A percentile compares a stretch with the other conserved stretches of the same genome.
phyloP scores from a whole-genome alignment of 2,888 invertebrate species.

The Nomada ruficornis region DNA sequence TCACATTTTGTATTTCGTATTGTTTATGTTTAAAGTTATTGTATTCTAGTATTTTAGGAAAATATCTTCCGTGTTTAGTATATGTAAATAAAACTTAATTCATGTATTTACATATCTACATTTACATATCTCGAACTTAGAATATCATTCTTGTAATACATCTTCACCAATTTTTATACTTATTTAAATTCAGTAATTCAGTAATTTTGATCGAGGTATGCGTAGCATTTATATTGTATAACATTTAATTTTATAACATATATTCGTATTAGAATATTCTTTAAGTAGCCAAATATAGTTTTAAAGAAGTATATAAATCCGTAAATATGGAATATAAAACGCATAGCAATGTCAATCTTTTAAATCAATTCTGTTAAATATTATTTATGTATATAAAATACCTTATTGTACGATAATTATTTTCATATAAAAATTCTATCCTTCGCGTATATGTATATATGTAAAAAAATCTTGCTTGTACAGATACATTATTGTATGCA shows the following conservation, averaged over 20 bases:
- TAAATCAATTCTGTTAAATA: conserved; percentile 17
- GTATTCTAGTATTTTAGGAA: background rate
- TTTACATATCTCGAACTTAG: background rate
- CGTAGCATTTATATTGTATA: background rate
- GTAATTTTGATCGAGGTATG: conserved; percentile 24
- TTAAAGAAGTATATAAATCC: conserved; percentile 9
- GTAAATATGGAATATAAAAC: conserved; percentile 9
- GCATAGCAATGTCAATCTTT: conserved; percentile 22
- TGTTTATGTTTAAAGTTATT: conserved; percentile 10
- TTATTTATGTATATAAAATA: conserved; percentile 31
- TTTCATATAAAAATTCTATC: conserved; percentile 40
- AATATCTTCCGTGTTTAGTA: background rate
- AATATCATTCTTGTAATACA: background rate
- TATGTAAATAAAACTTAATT: conserved; percentile 4
- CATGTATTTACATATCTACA: conserved; percentile 8
- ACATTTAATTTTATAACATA: conserved; percentile 1
- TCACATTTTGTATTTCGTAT: conserved; percentile 9
- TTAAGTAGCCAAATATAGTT: conserved; percentile 12
- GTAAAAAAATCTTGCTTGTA: conserved; percentile 51
- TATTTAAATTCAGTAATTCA: conserved; percentile 27
- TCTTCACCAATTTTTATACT: background rate
- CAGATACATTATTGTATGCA: conserved; percentile 36
- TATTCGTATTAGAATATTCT: conserved; percentile 1
- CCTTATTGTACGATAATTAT: conserved; percentile 36
- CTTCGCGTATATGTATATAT: conserved; percentile 25